Evolutionary conservation across 2,797 vertebrate genomes (phyloP), one percentile per base, ranked within the genome.

Genomic region (Notolepis coatsorum): DNA sequence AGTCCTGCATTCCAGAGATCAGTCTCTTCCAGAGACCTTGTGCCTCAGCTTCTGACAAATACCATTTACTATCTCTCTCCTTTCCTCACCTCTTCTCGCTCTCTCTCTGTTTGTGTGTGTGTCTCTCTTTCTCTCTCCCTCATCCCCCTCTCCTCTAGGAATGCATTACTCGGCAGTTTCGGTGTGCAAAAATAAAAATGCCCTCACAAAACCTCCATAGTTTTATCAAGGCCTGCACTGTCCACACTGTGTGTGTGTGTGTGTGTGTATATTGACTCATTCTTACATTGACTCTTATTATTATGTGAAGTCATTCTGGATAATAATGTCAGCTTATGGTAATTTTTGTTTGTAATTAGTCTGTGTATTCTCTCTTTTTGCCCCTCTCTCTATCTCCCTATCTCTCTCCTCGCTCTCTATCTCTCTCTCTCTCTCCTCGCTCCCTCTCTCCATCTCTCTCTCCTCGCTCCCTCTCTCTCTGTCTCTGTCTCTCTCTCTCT

Each of bases 391-490:
- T 30, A 5, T 13, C 12, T 17, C 9, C 24, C 52, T 18, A 4
- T 21, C 24, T 37, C 30, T 28, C 24, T 27, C 35, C 17, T 15
- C 7, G 6, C 12, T 42, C 25, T 9, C 12, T 28, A 5, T 10
- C 2, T 5, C 8, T 18, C n/a, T 18, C 84, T n/a, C 31, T 42
- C 25, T 9, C 12, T 28, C 9, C 6, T n/a, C n/a, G n/a, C 2
- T 5, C 8, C 24, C n/a, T 18, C 84, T n/a, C 31, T 42, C 25
- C 5, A 7, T 28, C 9, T 10, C 2, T 5, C 8, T 18, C n/a
- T 18, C 84, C 31, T 42, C 25, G 4, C 12, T 28, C n/a, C n/a
- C n/a, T n/a, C n/a, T n/a, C n/a, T n/a, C 13, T 28, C 13, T 25
- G n/a, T n/a, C n/a, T n/a, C n/a, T n/a, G n/a, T 13, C 21, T 35